Evolutionary conservation across 2,113 vertebrate genomes (phyloP).

Genomic region (Camelus bactrianus): DNA sequence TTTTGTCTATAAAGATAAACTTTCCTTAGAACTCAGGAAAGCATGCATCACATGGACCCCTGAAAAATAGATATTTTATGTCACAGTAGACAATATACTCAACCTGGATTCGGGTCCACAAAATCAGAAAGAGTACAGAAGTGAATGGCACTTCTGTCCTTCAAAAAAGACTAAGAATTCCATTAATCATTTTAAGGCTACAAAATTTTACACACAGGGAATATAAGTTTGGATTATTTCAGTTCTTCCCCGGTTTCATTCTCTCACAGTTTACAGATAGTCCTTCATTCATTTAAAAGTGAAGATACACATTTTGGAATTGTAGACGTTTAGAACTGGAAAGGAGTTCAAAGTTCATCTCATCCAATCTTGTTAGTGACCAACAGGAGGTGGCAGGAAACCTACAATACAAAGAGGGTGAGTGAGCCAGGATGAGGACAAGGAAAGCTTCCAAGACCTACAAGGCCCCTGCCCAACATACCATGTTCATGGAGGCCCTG

Average conservation of each 20-base stretch:
- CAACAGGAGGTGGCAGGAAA: background rate
- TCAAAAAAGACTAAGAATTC: slow-evolving; percentile 4
- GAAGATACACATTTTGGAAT: background rate
- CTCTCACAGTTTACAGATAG: background rate
- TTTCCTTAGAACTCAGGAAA: background rate
- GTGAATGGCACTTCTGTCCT: background rate
- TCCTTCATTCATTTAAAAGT: background rate
- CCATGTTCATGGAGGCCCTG: background rate
- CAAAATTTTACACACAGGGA: background rate
- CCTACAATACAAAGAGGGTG: background rate
- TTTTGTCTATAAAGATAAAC: background rate
- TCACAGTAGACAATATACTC: background rate
- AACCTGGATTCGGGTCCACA: background rate
- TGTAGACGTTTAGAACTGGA: slow-evolving; percentile 3
- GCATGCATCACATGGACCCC: background rate
- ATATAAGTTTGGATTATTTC: background rate
- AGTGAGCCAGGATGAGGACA: background rate
- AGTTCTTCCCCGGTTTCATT: background rate
- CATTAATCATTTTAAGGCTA: background rate
- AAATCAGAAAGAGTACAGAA: slow-evolving; percentile 6
- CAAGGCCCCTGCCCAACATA: too few species aligned
- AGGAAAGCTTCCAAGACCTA: background rate
- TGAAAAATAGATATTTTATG: background rate
- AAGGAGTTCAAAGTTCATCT: background rate
- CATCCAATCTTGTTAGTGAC: background rate